Conservation (phyloP, 2,888 invertebrate species). For the Pandemis corylana region DNA sequence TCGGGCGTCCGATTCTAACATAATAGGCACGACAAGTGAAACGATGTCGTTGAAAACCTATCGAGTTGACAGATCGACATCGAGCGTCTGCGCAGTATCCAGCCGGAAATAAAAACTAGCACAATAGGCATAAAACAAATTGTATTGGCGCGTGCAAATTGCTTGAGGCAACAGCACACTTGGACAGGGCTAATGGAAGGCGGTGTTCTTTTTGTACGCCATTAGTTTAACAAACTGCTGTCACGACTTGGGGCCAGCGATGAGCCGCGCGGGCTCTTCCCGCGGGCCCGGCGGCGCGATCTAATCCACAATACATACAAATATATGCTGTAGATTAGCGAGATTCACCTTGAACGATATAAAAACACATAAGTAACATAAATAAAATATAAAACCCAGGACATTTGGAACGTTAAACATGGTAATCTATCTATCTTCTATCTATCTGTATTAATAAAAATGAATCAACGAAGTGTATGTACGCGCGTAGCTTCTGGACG, state of each 20-base stretch:
- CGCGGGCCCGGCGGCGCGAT: constrained; percentile 29
- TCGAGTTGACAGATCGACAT: constrained; percentile 45
- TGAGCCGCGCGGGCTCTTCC: constrained; percentile 26
- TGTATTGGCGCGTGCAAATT: constrained; percentile 75
- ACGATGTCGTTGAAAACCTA: constrained; percentile 50
- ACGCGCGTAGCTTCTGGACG: too few species aligned
- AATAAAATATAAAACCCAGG: neutral
- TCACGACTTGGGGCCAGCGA: constrained; percentile 73
- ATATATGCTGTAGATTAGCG: neutral
- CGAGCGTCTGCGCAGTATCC: constrained; percentile 47
- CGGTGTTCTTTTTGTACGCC: constrained; percentile 75
- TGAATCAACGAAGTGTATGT: too few species aligned
- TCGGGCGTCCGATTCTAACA: constrained; percentile 38
- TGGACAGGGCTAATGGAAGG: constrained; percentile 66
- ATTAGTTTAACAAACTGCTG: constrained; percentile 78
- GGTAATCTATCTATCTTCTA: neutral
- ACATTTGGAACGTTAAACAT: neutral
- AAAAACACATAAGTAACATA: neutral
- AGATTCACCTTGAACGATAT: neutral
- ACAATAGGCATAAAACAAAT: constrained; percentile 69
- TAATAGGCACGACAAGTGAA: constrained; percentile 42
- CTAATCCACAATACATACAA: neutral
- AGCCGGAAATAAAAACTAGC: constrained; percentile 67
- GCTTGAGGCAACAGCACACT: constrained; percentile 68
- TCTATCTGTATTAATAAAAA: too few species aligned